These are phyloP conservation scores for Congeria kusceri DNA, from an alignment of 2,888 invertebrate species.

Conservation along the genomic window DNA sequence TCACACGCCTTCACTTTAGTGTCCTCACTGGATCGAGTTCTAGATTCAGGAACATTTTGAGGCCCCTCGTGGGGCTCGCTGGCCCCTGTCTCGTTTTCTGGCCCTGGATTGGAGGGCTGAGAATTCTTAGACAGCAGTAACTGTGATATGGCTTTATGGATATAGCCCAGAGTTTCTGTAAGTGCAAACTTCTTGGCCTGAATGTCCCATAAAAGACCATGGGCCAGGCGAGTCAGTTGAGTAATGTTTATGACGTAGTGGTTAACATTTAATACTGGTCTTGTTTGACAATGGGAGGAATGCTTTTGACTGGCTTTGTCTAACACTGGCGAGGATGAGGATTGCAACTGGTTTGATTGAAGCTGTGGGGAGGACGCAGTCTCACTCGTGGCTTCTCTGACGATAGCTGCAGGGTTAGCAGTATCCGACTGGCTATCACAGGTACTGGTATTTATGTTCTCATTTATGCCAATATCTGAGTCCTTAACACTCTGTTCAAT, in stretches of 20 bases:
- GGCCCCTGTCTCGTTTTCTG: conserved; percentile 23
- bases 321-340: background rate
- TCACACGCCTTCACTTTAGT: background rate
- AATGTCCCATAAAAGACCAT: conserved; percentile 79
- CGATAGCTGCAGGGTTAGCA: background rate
- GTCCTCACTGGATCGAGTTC: background rate
- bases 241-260: conserved; percentile 34
- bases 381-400: background rate
- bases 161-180: conserved; percentile 79
- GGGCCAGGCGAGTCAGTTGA: conserved; percentile 69
- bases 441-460: background rate
- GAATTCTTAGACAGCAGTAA: conserved; percentile 73
- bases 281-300: conserved; percentile 1
- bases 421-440: background rate
- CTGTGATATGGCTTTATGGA: conserved; percentile 80
- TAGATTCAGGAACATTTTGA: background rate
- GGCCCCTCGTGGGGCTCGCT: conserved; percentile 13
- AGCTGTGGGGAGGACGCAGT: background rate
- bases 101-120: conserved; percentile 31
- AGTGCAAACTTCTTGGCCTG: conserved; percentile 79
- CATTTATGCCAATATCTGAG: background rate
- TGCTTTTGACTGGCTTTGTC: conserved; percentile 1
- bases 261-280: conserved; percentile 39
- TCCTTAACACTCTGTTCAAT: background rate
- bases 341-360: background rate